phyloP scores from a whole-genome alignment of 2,113 vertebrate species.

The Pygoscelis antarcticus region DNA sequence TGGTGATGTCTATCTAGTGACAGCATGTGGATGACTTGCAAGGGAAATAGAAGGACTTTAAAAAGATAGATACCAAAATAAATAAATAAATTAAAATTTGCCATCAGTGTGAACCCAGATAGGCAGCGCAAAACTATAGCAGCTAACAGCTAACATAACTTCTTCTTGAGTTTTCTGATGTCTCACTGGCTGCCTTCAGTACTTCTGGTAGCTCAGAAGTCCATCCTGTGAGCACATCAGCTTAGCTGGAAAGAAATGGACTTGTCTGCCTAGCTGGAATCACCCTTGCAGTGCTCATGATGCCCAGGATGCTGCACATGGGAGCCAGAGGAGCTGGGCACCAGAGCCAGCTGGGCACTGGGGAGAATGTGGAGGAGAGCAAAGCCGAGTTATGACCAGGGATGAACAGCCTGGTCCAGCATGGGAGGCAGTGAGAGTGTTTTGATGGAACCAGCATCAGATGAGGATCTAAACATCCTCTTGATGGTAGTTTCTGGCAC shows the following conservation, averaged over 20 bases:
- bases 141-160: not conserved
- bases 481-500: not conserved
- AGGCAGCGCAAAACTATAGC: accelerated
- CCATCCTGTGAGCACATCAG: not conserved
- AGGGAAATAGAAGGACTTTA: not conserved
- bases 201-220: not conserved
- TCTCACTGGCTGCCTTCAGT: not conserved
- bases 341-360: not conserved
- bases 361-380: not conserved
- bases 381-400: accelerated
- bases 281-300: accelerated
- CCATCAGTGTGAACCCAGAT: not conserved
- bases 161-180: not conserved
- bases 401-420: not conserved
- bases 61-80: not conserved
- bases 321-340: not conserved
- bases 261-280: not conserved
- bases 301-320: not conserved
- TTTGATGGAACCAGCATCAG: not conserved
- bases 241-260: not conserved
- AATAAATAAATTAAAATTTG: not conserved
- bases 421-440: not conserved
- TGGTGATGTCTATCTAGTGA: not conserved
- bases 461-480: not conserved
- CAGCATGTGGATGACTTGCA: not conserved